Conservation (phyloP, 2,888 invertebrate genomes). For the Parnassius mnemosyne region DNA sequence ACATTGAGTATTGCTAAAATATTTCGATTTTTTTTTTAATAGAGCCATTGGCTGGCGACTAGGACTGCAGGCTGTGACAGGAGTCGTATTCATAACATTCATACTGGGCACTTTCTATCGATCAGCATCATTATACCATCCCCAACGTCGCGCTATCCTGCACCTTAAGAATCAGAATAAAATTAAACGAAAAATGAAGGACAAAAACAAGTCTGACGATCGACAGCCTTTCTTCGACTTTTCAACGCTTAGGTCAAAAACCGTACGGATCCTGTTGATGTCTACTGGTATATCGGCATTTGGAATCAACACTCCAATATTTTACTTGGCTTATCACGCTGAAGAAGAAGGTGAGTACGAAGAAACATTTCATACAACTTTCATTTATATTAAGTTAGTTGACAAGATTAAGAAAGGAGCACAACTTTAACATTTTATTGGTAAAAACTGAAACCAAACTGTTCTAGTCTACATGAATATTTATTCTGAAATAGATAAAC, state of each 20-base stretch:
- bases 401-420: too few species aligned
- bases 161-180: conserved; percentile 91
- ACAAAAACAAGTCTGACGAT: conserved; percentile 87
- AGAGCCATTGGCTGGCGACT: conserved; percentile 91
- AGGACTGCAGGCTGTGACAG: conserved; percentile 92
- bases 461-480: too few species aligned
- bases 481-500: too few species aligned
- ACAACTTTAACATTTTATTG: too few species aligned
- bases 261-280: conserved; percentile 89
- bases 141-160: conserved; percentile 91
- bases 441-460: too few species aligned
- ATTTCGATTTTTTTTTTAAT: conserved; percentile 36
- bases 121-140: conserved; percentile 93
- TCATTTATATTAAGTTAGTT: too few species aligned
- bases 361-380: background rate
- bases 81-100: conserved; percentile 89
- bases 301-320: conserved; percentile 92
- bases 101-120: conserved; percentile 93
- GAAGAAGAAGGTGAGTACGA: conserved; percentile 83
- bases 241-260: conserved; percentile 90
- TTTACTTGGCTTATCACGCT: conserved; percentile 90
- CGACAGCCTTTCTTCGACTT: conserved; percentile 93
- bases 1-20: conserved; percentile 2
- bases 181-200: conserved; percentile 89
- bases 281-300: conserved; percentile 90